These are phyloP conservation scores for Aphidius gifuensis DNA, from an alignment of 1,140 invertebrate species.

Conservation along the genomic window DNA sequence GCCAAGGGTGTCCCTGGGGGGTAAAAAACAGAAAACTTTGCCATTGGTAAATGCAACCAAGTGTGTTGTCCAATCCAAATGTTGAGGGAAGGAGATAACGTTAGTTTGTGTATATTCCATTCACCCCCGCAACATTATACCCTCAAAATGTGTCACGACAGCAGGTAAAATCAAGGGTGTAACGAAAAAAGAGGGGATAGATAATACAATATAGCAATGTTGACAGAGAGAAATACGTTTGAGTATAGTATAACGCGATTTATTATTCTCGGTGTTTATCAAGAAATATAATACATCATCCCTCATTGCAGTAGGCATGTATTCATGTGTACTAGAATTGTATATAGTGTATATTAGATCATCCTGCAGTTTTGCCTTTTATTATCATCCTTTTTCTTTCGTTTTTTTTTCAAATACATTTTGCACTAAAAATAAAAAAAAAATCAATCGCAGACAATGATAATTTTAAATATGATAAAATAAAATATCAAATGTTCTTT, in stretches of 20 bases:
- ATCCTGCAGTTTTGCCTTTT: too few species aligned
- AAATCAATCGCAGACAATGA: too few species aligned
- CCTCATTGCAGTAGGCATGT: too few species aligned
- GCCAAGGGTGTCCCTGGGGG: conserved; percentile 26
- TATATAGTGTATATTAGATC: too few species aligned
- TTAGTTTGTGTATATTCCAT: background rate
- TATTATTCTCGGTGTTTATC: conserved; percentile 18
- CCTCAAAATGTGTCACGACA: conserved; percentile 39
- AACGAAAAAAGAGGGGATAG: background rate
- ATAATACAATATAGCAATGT: too few species aligned
- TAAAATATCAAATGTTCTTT: too few species aligned
- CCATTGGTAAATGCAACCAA: conserved; percentile 44
- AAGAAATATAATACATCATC: too few species aligned
- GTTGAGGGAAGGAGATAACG: conserved; percentile 7
- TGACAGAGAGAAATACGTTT: conserved; percentile 4
- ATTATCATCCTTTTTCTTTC: too few species aligned
- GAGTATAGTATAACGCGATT: conserved; percentile 22
- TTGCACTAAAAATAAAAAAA: too few species aligned
- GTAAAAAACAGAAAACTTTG: conserved; percentile 13
- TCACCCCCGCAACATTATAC: conserved; percentile 36
- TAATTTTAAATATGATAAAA: too few species aligned
- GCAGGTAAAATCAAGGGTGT: conserved; percentile 48
- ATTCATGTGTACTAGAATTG: too few species aligned
- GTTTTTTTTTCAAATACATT: too few species aligned
- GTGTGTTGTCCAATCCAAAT: conserved; percentile 41